Evolutionary conservation across 2,113 vertebrate species (phyloP), one percentile per base, ranked within the genome.

Genomic region (Hemibagrus wyckioides): DNA sequence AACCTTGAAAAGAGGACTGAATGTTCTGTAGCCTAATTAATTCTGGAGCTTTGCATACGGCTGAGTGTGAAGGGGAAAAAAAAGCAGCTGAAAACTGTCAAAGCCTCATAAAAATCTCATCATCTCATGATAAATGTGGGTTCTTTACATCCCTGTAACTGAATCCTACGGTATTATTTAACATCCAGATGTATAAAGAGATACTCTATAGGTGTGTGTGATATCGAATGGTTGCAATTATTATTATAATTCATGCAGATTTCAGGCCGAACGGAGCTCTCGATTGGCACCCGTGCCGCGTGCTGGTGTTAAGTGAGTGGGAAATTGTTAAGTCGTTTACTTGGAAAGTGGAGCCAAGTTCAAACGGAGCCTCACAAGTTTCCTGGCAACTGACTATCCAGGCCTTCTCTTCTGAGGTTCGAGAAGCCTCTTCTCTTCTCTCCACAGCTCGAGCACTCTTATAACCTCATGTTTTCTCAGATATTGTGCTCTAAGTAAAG

Each of bases 31-130:
- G 61, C 61, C 33, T 67, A 56, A 86, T 86, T 86, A 61, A 86
- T 86, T 86, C 65, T 75, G 56, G 71, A 52, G 77, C 79, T 82
- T 82, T 82, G 65, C 84, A 52, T 82, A 61, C 63, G 83, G 84
- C 57, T 75, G 69, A 28, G 77, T 76, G 83, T 76, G 54, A 85
- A 19, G 2, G 41, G 19, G 30, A 52, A 50, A 39, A 25, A 36
- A 25, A 75, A 39, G 17, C n/a, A 19, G 15, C 73, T 76, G 73
- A 80, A 81, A 81, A 25, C 79, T 14, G 10, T 17, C 9, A 39
- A 81, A 81, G 4, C 52, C 8, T 39, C 1, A 59, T 81, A 6
- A 39, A 39, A 59, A 59, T 33, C 48, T 79, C 41, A 15, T 17
- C 23, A 25, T 11, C 10, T 28, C 4, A 13, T n/a, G n/a, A n/a